Evolutionary conservation across 2,888 invertebrate genomes (phyloP), one percentile per base, ranked within the genome.

Genomic region (Polyommatus iphigenia): DNA sequence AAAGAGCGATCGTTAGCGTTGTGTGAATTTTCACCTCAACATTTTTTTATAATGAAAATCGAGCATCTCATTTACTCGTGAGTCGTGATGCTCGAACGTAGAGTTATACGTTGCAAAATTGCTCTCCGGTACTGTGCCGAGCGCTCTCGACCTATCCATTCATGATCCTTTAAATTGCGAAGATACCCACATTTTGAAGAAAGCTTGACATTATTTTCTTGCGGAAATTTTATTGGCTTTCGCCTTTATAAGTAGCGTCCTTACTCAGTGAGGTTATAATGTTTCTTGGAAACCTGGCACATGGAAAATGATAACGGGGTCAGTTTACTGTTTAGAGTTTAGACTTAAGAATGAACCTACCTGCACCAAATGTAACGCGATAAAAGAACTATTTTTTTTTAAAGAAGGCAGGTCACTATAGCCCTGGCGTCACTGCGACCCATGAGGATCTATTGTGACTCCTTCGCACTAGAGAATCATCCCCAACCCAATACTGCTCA

Each of bases 101-200:
- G 75, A 73, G 72, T 20, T 50, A 54, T 29, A 75, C 75, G 75
- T 75, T 75, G 75, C 75, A 75, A 54, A 75, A 75, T 29, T 67
- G 29, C 67, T 75, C 75, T 50, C 75, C 24, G 46, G 50, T 50
- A 75, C 75, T 75, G 24, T 50, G 50, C 75, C 75, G 75, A 75
- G 75, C 75, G 75, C 75, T 54, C 75, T 75, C 50, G 15, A 75
- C 29, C 75, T 75, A 75, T 50, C 18, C 75, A 24, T 50, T 73
- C 73, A 50, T 32, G 29, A 50, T 75, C 75, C 75, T 75, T 54
- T 75, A 75, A 29, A 50, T 29, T 75, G 75, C 75, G 4, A 20
- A 75, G 75, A 54, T 75, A 75, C 75, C 67, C 67, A 29, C 15
- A 29, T 67, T 67, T 18, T 67, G 15, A 67, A 32, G 67, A 67